Percentiles rank a stretch among this genome's conserved stretches.
Conservation (phyloP, 1,140 invertebrate species). For the Drosophila mojavensis region DNA sequence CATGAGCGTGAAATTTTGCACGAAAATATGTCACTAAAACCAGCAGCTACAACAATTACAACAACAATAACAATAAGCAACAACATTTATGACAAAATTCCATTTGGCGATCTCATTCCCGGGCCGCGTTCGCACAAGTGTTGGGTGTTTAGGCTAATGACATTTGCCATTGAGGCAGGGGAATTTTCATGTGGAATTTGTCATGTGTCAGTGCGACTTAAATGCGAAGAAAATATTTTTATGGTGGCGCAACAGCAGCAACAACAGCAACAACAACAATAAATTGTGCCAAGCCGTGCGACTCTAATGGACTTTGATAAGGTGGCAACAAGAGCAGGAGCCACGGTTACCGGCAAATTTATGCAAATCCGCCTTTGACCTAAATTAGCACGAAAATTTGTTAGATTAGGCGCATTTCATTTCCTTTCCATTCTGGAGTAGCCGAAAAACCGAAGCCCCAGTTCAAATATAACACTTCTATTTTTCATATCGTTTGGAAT, state of each 20-base stretch:
- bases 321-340: conserved; percentile 59
- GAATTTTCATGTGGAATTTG: conserved; percentile 75
- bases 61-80: conserved; percentile 28
- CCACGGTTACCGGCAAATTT: conserved; percentile 58
- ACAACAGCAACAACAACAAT: conserved; percentile 18
- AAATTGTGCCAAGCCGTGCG: conserved; percentile 56
- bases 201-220: conserved; percentile 80
- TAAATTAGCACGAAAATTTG: conserved; percentile 81
- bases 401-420: conserved; percentile 78
- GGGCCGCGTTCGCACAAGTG: conserved; percentile 53
- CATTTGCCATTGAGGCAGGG: conserved; percentile 57
- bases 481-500: conserved; percentile 1
- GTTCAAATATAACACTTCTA: conserved; percentile 26
- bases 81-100: conserved; percentile 78
- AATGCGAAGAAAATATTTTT: conserved; percentile 73
- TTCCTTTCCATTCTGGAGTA: conserved; percentile 62
- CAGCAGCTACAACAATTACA: conserved; percentile 15
- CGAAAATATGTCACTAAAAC: conserved; percentile 73
- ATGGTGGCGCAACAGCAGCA: conserved; percentile 5
- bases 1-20: conserved; percentile 76
- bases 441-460: conserved; percentile 38
- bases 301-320: conserved; percentile 78
- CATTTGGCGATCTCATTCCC: conserved; percentile 61
- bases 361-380: conserved; percentile 81
- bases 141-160: conserved; percentile 76